A percentile compares a stretch with the other conserved stretches of the same genome.
phyloP scores from a whole-genome alignment of 2,888 invertebrate species.

The Seira sanloemensis region DNA sequence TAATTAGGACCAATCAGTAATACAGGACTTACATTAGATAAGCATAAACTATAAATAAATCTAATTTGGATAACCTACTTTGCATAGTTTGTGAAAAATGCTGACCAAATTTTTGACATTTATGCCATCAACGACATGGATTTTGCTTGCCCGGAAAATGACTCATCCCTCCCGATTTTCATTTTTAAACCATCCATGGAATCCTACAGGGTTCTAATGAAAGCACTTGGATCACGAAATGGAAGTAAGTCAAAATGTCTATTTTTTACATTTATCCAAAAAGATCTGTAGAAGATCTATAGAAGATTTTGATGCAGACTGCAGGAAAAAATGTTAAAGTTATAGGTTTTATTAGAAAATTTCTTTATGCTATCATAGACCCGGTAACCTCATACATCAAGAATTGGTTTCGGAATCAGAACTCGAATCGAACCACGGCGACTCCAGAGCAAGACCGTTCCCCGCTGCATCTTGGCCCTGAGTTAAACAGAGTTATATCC shows the following conservation, averaged over 20 bases:
- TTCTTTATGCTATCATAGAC: not conserved
- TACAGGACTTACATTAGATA: too few relatives aligned
- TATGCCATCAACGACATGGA: conserved; percentile 5
- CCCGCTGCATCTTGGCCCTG: conserved; percentile 16
- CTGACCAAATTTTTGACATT: conserved; percentile 40
- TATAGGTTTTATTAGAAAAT: not conserved
- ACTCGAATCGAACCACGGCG: conserved; percentile 14
- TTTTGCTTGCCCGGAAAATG: conserved; percentile 35
- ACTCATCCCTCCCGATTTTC: conserved; percentile 30
- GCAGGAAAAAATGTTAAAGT: too few relatives aligned
- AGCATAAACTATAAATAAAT: too few relatives aligned
- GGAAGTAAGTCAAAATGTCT: conserved; percentile 37
- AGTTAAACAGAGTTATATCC: conserved; percentile 32
- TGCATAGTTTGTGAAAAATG: conserved; percentile 46
- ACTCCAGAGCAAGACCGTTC: too few relatives aligned
- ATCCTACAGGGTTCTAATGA: conserved; percentile 40
- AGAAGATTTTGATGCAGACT: not conserved
- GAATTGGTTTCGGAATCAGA: conserved; percentile 49
- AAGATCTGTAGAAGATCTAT: not conserved
- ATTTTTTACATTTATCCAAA: not conserved
- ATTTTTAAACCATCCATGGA: conserved; percentile 40
- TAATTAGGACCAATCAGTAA: too few relatives aligned
- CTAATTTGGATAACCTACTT: too few relatives aligned
- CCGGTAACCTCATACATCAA: conserved; percentile 34
- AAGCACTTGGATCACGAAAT: conserved; percentile 40